Evolutionary conservation across 1,140 invertebrate genomes (phyloP).

Genomic region (Lithobius niger): DNA sequence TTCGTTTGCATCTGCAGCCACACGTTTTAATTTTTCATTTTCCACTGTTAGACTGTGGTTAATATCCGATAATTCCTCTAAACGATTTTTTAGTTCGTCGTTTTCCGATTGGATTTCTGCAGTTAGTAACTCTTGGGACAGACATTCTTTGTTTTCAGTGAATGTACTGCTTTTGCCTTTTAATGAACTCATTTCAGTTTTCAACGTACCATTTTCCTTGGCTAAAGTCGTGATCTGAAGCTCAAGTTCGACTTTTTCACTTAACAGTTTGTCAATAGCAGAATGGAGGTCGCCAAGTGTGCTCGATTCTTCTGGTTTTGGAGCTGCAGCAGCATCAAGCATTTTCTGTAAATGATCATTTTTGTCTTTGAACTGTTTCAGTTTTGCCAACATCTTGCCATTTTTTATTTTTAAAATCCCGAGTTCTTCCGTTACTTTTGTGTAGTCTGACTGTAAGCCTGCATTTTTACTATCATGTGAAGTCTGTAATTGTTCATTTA

Average conservation of each 20-base stretch:
- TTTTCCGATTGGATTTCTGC: neutral
- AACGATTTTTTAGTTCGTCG: neutral
- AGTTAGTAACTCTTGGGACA: neutral
- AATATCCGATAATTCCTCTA: neutral
- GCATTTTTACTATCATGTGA: no score
- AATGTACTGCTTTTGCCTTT: neutral
- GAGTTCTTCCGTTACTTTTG: conserved; percentile 17
- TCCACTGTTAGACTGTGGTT: neutral
- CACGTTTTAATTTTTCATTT: neutral
- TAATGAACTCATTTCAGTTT: neutral
- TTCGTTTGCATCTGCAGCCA: neutral
- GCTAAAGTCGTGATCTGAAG: neutral
- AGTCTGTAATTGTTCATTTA: no score
- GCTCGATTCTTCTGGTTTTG: neutral
- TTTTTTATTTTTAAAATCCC: conserved; percentile 24
- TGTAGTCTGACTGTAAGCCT: no score
- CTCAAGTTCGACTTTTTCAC: neutral
- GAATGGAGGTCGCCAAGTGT: neutral
- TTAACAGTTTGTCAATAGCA: neutral
- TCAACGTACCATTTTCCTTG: neutral
- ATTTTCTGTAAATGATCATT: conserved; percentile 25
- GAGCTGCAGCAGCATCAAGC: neutral
- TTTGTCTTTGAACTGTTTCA: conserved; percentile 29
- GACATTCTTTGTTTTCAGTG: neutral
- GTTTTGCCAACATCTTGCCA: conserved; percentile 29